phyloP scores from a whole-genome alignment of 2,797 vertebrate genomes.

The Ambastaia sidthimunki region DNA sequence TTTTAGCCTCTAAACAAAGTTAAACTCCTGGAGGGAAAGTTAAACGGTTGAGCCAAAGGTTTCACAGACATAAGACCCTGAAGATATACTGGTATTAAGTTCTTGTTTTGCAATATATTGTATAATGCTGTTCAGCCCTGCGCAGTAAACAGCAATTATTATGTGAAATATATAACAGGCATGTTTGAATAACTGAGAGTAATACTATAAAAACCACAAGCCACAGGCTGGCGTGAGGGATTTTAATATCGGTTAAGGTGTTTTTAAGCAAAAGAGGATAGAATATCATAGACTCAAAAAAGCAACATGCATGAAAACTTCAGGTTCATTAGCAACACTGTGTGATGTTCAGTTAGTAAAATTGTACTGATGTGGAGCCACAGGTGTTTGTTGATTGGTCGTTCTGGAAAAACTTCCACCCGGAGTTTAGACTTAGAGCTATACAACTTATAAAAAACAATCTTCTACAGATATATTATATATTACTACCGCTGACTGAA shows the following conservation, averaged over 20 bases:
- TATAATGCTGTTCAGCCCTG: too few species aligned
- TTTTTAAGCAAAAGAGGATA: too few species aligned
- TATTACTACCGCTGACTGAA: not conserved
- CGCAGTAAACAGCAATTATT: not conserved
- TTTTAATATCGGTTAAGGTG: too few species aligned
- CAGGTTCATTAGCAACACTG: too few species aligned
- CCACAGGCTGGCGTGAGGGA: too few species aligned
- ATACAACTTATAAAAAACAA: not conserved
- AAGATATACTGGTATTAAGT: not conserved
- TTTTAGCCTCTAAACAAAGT: conserved; percentile 85
- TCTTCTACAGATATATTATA: not conserved
- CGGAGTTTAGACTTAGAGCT: not conserved
- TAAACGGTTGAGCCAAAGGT: conserved; percentile 25
- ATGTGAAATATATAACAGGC: not conserved
- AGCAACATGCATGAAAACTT: too few species aligned
- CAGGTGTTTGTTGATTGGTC: too few species aligned
- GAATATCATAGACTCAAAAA: too few species aligned
- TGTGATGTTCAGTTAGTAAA: too few species aligned
- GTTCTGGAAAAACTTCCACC: too few species aligned
- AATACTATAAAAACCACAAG: too few species aligned
- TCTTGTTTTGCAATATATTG: not conserved
- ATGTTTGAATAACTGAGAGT: not conserved
- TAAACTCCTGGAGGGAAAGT: conserved; percentile 69
- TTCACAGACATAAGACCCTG: not conserved
- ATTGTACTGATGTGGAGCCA: too few species aligned